phyloP scores from a whole-genome alignment of 2,888 invertebrate genomes.

The Laspeyria flexula region DNA sequence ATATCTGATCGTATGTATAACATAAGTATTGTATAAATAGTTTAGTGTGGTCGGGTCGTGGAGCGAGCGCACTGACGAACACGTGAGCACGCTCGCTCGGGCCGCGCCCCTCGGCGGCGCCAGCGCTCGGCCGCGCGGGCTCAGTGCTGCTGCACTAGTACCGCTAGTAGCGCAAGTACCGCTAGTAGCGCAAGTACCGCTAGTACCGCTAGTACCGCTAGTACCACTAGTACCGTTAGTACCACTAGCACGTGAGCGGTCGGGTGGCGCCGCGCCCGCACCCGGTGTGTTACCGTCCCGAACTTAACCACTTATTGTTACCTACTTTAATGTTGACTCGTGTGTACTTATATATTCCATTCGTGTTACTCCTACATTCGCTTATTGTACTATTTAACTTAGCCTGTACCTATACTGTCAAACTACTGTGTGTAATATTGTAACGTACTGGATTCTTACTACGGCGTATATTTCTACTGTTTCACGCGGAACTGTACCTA shows the following conservation, averaged over 20 bases:
- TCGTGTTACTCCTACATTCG: constrained; percentile 32
- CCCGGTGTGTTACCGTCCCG: constrained; percentile 27
- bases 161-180: too few relatives aligned
- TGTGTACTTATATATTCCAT: constrained; percentile 49
- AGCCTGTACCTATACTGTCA: constrained; percentile 4
- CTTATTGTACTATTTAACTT: constrained; percentile 22
- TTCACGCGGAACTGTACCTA: too few relatives aligned
- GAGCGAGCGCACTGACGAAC: constrained; percentile 6
- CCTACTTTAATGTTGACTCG: constrained; percentile 54
- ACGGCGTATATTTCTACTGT: too few relatives aligned
- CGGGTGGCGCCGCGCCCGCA: constrained; percentile 9
- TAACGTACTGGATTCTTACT: too few relatives aligned
- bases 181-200: too few relatives aligned
- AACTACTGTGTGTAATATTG: neutral
- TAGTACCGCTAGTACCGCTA: too few relatives aligned
- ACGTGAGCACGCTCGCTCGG: constrained; percentile 11
- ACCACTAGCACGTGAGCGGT: too few relatives aligned
- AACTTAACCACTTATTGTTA: constrained; percentile 39
- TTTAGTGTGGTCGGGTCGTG: constrained; percentile 16
- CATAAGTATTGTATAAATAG: constrained; percentile 9
- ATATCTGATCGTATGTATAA: constrained; percentile 30
- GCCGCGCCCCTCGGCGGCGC: constrained; percentile 17
- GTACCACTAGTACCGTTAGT: too few relatives aligned
- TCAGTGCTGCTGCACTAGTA: too few relatives aligned
- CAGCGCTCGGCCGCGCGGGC: too few relatives aligned